Conservation (phyloP, 2,888 invertebrate species). For the Oscheius sp. region DNA sequence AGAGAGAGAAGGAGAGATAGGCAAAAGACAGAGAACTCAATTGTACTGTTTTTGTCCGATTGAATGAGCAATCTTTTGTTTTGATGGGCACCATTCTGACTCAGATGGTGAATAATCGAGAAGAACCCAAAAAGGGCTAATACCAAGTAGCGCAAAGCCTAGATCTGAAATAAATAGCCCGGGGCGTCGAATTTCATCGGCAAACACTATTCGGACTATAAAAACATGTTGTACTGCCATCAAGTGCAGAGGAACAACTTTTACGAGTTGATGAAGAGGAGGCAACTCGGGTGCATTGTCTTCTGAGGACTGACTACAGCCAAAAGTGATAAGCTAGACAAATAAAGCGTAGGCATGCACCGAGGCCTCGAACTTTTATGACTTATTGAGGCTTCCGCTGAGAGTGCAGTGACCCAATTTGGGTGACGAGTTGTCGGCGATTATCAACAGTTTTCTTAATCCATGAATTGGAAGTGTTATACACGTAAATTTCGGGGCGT, state of each 20-base stretch:
- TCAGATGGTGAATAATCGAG: background rate
- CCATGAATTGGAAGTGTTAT: conserved; percentile 2
- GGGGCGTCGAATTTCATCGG: conserved; percentile 22
- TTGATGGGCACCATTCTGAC: too few relatives aligned
- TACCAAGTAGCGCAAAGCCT: background rate
- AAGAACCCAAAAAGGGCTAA: background rate
- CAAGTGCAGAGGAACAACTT: background rate
- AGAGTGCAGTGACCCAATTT: background rate
- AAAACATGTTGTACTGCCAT: background rate
- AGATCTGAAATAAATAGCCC: conserved; percentile 9
- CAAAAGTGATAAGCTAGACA: conserved; percentile 14
- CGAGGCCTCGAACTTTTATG: background rate
- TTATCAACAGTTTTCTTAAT: background rate
- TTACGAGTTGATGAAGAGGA: background rate
- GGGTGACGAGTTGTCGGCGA: background rate
- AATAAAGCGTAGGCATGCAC: background rate
- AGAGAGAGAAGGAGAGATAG: background rate
- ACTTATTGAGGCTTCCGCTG: too few relatives aligned
- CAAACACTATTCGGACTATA: conserved; percentile 7
- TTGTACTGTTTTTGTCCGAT: too few relatives aligned
- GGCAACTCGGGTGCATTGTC: background rate
- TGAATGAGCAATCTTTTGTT: too few relatives aligned
- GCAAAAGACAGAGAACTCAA: too few relatives aligned
- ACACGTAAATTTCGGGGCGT: conserved; percentile 10
- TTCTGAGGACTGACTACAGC: background rate